Evolutionary conservation across 2,888 invertebrate species (phyloP).

Genomic region (Lasiommata megera): DNA sequence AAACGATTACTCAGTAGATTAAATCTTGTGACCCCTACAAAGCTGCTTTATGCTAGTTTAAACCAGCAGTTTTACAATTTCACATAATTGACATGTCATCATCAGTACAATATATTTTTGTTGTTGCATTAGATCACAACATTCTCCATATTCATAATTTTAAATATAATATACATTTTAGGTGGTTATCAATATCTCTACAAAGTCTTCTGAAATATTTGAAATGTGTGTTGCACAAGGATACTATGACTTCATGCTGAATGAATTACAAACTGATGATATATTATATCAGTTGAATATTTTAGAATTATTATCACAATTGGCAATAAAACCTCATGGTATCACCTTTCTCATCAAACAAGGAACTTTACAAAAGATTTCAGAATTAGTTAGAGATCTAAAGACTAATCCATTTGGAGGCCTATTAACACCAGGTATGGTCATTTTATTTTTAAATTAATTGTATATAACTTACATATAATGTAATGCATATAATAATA

Average conservation of each 20-base stretch:
- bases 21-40: too few relatives aligned
- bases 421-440: constrained; percentile 85
- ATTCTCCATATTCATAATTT: too few relatives aligned
- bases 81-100: too few relatives aligned
- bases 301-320: constrained; percentile 87
- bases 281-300: constrained; percentile 90
- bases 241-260: constrained; percentile 84
- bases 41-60: too few relatives aligned
- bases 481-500: too few relatives aligned
- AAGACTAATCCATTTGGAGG: constrained; percentile 83
- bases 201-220: constrained; percentile 81
- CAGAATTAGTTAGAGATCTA: constrained; percentile 80
- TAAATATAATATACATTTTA: constrained; percentile 43
- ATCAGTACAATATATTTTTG: too few relatives aligned
- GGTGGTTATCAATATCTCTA: constrained; percentile 84
- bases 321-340: constrained; percentile 87
- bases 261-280: constrained; percentile 86
- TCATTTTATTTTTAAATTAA: too few relatives aligned
- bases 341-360: constrained; percentile 86
- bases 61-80: too few relatives aligned
- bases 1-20: too few relatives aligned
- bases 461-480: too few relatives aligned
- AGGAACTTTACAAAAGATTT: constrained; percentile 84
- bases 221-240: constrained; percentile 81
- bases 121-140: too few relatives aligned